These are phyloP conservation scores for Sarotherodon lohbergeri DNA, from an alignment of 2,113 vertebrate species.

Conservation along the genomic window DNA sequence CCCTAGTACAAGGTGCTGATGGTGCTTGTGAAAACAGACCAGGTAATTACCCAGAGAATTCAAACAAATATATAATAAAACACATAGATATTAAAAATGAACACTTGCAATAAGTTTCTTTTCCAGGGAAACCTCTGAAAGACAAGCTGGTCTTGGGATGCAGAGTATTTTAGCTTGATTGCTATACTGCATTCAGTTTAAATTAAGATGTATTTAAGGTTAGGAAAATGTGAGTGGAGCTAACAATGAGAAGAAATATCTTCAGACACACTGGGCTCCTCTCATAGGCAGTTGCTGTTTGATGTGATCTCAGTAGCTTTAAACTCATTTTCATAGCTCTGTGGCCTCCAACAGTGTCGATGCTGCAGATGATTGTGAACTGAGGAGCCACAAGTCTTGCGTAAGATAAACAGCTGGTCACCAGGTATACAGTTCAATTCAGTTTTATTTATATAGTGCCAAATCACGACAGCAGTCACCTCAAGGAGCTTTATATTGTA, in stretches of 20 bases:
- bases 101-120: neutral
- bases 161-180: neutral
- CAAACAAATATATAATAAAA: neutral
- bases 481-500: neutral
- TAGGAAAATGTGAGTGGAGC: neutral
- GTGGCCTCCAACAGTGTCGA: neutral
- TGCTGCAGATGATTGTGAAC: neutral
- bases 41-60: neutral
- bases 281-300: neutral
- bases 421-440: neutral
- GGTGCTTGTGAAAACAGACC: neutral
- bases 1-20: neutral
- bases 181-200: neutral
- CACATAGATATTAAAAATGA: fast-evolving
- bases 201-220: neutral
- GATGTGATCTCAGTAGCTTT: neutral
- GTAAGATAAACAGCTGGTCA: neutral
- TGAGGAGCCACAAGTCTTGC: neutral
- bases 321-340: neutral
- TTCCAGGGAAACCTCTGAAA: neutral
- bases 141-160: neutral
- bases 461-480: neutral
- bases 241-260: fast-evolving
- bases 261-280: neutral
- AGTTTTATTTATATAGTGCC: neutral